Conservation (phyloP, 2,113 vertebrate species). For the Copsychus sechellarum region DNA sequence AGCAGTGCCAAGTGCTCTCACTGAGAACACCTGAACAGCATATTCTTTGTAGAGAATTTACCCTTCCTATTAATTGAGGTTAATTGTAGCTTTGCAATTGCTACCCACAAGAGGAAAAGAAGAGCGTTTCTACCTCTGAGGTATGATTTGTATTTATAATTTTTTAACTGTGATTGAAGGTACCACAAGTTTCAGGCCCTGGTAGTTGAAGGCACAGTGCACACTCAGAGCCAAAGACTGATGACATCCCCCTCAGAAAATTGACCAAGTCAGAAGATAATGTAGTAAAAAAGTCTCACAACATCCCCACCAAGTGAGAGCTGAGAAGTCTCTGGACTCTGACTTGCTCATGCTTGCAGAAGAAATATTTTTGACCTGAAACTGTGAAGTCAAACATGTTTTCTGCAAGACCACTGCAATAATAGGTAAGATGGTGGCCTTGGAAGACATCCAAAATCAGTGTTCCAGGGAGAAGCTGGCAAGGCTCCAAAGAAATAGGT, state of each 20-base stretch:
- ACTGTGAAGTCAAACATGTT: neutral
- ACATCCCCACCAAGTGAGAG: neutral
- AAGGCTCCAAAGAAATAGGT: neutral
- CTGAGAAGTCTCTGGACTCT: neutral
- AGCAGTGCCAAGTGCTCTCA: conserved; percentile 3
- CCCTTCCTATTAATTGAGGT: conserved; percentile 33
- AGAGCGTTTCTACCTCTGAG: neutral
- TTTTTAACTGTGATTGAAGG: neutral
- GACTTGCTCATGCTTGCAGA: neutral
- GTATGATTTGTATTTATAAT: neutral
- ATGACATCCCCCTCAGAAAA: accelerated
- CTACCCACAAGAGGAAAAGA: neutral
- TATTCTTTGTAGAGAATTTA: neutral
- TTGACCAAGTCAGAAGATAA: neutral
- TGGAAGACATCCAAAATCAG: neutral
- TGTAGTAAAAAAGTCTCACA: neutral
- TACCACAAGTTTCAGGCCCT: neutral
- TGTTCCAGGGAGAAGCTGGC: neutral
- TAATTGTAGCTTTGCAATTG: conserved; percentile 30
- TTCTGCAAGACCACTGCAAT: neutral
- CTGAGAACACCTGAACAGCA: conserved; percentile 14
- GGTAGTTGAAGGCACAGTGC: neutral
- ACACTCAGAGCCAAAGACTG: neutral
- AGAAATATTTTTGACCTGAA: neutral
- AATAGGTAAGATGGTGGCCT: neutral